Evolutionary conservation across 2,888 invertebrate genomes (phyloP).

Genomic region (Thymelicus acteon): DNA sequence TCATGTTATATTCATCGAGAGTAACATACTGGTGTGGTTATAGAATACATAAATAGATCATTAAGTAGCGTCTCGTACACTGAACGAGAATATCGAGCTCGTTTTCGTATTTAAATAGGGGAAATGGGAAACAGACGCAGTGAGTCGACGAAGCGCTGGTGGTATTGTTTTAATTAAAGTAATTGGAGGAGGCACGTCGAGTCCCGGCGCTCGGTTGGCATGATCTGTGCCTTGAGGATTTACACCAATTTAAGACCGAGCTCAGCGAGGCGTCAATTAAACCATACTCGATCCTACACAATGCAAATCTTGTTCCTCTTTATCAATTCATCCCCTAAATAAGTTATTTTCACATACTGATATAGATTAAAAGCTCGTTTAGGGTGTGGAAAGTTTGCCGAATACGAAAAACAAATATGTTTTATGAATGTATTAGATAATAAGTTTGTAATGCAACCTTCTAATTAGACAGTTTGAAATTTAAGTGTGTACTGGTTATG

Average conservation of each 20-base stretch:
- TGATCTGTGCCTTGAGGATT: conserved; percentile 84
- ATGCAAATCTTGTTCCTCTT: conserved; percentile 48
- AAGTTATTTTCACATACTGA: conserved; percentile 10
- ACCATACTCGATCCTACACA: conserved; percentile 60
- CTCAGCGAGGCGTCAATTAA: conserved; percentile 78
- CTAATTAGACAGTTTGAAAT: too few species aligned
- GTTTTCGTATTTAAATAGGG: conserved; percentile 84
- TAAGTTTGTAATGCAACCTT: too few species aligned
- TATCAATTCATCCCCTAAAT: conserved; percentile 14
- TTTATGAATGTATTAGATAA: too few species aligned
- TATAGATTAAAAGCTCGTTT: too few species aligned
- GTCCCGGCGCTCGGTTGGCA: conserved; percentile 76
- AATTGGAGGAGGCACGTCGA: conserved; percentile 83
- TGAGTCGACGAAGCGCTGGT: conserved; percentile 80
- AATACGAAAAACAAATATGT: too few species aligned
- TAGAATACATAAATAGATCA: conserved; percentile 59
- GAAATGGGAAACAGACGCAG: conserved; percentile 83
- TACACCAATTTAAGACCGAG: conserved; percentile 80
- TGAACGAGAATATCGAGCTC: conserved; percentile 76
- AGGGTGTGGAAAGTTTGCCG: too few species aligned
- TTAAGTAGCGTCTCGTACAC: conserved; percentile 75
- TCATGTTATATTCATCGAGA: not conserved
- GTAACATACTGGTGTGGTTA: conserved; percentile 52
- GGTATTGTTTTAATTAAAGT: conserved; percentile 85
- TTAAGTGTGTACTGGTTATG: too few species aligned